Evolutionary conservation across 1,140 invertebrate genomes (phyloP).

Genomic region (Triops longicaudatus): DNA sequence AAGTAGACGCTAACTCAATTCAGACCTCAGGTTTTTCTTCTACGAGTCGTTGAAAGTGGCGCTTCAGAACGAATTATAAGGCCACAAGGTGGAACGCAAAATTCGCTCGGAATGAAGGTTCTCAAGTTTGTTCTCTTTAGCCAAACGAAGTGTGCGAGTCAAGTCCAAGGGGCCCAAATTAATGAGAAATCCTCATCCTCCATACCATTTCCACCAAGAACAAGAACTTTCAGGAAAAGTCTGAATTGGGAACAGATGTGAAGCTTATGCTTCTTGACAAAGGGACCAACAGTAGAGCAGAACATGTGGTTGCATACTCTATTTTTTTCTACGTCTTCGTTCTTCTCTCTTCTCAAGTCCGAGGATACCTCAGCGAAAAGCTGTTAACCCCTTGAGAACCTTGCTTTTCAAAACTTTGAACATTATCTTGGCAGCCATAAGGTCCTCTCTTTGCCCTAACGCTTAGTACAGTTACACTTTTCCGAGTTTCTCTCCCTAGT

Average conservation of each 20-base stretch:
- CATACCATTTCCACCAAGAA: not conserved
- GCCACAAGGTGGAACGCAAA: not conserved
- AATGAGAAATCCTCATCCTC: constrained; percentile 4
- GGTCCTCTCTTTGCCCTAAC: not conserved
- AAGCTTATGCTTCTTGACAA: not conserved
- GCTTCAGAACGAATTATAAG: too few relatives aligned
- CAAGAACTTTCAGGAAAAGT: not conserved
- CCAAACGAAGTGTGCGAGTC: not conserved
- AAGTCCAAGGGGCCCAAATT: constrained; percentile 6
- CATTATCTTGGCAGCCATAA: not conserved
- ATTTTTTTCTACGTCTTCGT: not conserved
- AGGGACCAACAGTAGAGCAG: not conserved
- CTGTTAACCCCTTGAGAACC: constrained; percentile 7
- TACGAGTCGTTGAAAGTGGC: too few relatives aligned
- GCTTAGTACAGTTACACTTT: not conserved
- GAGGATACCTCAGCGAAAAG: not conserved
- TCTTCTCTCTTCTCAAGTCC: not conserved
- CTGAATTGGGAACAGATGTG: constrained; percentile 3
- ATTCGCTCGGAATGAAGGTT: constrained; percentile 11
- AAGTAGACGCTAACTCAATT: not conserved
- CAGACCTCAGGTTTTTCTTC: not conserved
- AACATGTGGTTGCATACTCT: not conserved
- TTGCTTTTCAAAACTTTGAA: not conserved
- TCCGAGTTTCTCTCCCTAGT: not conserved
- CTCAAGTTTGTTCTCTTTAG: not conserved